Percentiles rank a stretch among this genome's conserved stretches.
Conservation (phyloP, 1,140 invertebrate species). For the Aphidius ervi region DNA sequence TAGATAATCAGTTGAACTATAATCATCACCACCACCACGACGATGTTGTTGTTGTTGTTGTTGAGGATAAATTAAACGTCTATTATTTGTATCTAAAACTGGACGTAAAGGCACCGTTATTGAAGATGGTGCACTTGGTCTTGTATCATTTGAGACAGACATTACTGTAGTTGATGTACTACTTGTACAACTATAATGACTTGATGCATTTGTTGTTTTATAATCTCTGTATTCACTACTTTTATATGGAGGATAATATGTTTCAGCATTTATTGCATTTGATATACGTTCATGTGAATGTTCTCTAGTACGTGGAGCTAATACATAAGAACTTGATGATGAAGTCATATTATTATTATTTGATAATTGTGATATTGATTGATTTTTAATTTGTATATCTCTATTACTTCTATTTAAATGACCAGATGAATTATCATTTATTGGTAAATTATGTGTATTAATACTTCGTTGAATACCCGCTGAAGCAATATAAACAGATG, state of each 20-base stretch:
- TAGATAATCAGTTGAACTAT: constrained; percentile 22
- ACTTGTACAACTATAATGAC: constrained; percentile 40
- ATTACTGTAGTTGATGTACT: constrained; percentile 38
- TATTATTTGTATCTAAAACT: constrained; percentile 27
- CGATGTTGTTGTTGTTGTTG: constrained; percentile 6
- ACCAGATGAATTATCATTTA: constrained; percentile 52
- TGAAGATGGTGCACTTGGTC: constrained; percentile 29
- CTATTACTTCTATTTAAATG: constrained; percentile 45
- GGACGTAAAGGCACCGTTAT: constrained; percentile 28
- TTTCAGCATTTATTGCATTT: not conserved
- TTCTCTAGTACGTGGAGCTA: constrained; percentile 1
- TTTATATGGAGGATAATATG: constrained; percentile 14
- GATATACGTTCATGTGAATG: not conserved
- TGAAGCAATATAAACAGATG: constrained; percentile 29
- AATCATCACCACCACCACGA: not conserved
- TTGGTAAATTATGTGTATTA: constrained; percentile 55
- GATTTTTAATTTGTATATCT: constrained; percentile 36
- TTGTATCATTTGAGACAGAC: constrained; percentile 32
- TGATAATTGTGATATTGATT: constrained; percentile 32
- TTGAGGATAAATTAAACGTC: constrained; percentile 14
- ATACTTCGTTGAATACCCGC: constrained; percentile 26
- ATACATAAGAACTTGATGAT: not conserved
- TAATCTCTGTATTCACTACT: constrained; percentile 35
- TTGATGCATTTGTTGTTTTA: constrained; percentile 44
- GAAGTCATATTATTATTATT: constrained; percentile 23